Percentiles rank a stretch among this genome's conserved stretches.
Evolutionary conservation across 2,888 invertebrate genomes (phyloP).

Genomic region (Rotaria magnacalcarata): DNA sequence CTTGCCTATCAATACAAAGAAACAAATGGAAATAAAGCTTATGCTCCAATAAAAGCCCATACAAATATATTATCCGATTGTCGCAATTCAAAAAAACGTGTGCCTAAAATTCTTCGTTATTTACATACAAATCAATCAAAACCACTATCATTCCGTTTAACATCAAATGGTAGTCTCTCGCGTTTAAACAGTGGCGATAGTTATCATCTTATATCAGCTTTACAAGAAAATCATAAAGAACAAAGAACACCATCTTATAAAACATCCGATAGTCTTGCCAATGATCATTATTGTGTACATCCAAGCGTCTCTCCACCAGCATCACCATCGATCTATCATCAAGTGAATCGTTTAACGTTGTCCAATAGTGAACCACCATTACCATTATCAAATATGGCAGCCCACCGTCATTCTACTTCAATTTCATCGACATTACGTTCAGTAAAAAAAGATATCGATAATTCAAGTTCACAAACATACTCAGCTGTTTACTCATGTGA

Average conservation of each 20-base stretch:
- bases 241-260: not conserved
- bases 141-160: not conserved
- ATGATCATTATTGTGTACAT: not conserved
- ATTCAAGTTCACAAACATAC: slow-evolving; percentile 29
- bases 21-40: not conserved
- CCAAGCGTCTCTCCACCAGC: not conserved
- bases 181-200: not conserved
- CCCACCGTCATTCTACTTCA: too few relatives aligned
- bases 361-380: not conserved
- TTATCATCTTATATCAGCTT: not conserved
- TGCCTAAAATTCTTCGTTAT: not conserved
- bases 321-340: not conserved
- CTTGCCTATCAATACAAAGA: not conserved
- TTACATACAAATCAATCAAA: not conserved
- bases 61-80: not conserved
- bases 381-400: not conserved
- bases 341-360: not conserved
- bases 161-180: not conserved
- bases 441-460: not conserved
- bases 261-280: not conserved
- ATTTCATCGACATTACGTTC: not conserved
- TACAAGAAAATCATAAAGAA: not conserved
- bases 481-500: slow-evolving; percentile 34
- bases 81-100: not conserved
- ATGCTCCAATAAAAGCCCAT: not conserved